Base-by-base conservation (phyloP, 2,113 vertebrate genomes). In the Illadopsis cleaveri region DNA sequence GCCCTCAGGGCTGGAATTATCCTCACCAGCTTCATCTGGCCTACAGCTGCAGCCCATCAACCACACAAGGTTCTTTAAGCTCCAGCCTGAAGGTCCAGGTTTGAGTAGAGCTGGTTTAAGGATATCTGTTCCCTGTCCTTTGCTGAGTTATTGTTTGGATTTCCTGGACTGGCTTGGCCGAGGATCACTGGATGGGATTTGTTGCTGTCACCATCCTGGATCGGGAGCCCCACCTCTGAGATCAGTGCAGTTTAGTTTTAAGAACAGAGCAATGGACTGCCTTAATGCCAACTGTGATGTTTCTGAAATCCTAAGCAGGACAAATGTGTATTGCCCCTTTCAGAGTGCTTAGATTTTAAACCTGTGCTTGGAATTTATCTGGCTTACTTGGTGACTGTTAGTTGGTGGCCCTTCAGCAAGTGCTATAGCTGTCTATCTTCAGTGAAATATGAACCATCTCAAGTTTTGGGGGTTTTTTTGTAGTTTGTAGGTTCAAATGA, bases 71-170 rank as follows among this genome's bases (percentile, higher is more conserved):
- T 9, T 11, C 4, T 77, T 40, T 11, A 8, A 11, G 19, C 22
- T 76, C 35, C 73, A 65, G 15, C 24, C 45, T 57, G 50, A 57
- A 69, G 23, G 19, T 1, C 31, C 10, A 28, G 15, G 1, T 5
- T 56, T 53, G 13, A 4, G 8, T 16, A 15, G 37, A 53, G 5
- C 3, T 18, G 9, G 0, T 45, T 64, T 19, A 18, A 20, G 12
- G 13, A 1, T 38, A 1, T 18, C 4, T 65, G 5, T 13, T 83
- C 4, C 0, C 2, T 15, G 16, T 60, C 3, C 4, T 77, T 42
- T 83, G 12, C 30, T 69, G 77, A 27, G 3, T 38, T 68, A 7
- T 1, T 58, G 6, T 23, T 73, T 78, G 65, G 40, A 7, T 84
- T 89, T 90, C 4, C 35, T 76, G 33, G 33, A 1, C 31, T 57